Percentiles rank a stretch among this genome's conserved stretches.
These are phyloP conservation scores for Seira sanloemensis DNA, from an alignment of 2,888 invertebrate species.

Conservation along the genomic window DNA sequence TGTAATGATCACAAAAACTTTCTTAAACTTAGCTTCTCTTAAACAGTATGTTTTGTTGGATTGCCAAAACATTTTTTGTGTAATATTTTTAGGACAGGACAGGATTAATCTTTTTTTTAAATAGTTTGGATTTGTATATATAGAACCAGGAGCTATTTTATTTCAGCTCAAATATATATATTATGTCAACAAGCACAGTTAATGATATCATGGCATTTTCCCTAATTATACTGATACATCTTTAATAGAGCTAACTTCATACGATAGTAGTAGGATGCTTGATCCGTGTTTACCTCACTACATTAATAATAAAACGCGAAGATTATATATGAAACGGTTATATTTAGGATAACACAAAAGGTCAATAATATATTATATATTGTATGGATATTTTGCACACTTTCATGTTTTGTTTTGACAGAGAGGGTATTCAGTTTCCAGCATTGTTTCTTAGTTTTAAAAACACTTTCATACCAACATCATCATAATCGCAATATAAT, in stretches of 20 bases:
- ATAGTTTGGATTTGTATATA: conserved; percentile 32
- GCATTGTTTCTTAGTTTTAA: conserved; percentile 23
- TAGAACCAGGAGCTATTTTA: conserved; percentile 55
- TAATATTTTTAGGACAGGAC: conserved; percentile 44
- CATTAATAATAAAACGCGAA: conserved; percentile 13
- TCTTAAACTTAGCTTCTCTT: conserved; percentile 50
- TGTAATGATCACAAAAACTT: conserved; percentile 63
- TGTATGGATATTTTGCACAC: conserved; percentile 20
- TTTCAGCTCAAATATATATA: conserved; percentile 48
- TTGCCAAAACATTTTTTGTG: conserved; percentile 51
- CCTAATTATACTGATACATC: conserved; percentile 27
- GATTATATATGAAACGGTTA: conserved; percentile 26
- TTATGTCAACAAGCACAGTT: conserved; percentile 60
- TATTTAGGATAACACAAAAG: conserved; percentile 26
- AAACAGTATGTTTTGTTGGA: conserved; percentile 45
- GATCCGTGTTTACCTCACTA: conserved; percentile 39
- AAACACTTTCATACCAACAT: conserved; percentile 22
- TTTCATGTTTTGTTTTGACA: conserved; percentile 37
- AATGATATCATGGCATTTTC: conserved; percentile 63
- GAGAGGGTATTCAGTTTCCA: conserved; percentile 8
- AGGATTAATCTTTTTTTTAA: conserved; percentile 52
- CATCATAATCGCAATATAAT: conserved; percentile 49
- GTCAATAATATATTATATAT: conserved; percentile 31
- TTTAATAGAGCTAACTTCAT: conserved; percentile 22
- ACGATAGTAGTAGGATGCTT: conserved; percentile 32